Percentiles rank a stretch among this genome's conserved stretches.
phyloP scores from a whole-genome alignment of 1,140 invertebrate species.

The Megathymus violae region DNA sequence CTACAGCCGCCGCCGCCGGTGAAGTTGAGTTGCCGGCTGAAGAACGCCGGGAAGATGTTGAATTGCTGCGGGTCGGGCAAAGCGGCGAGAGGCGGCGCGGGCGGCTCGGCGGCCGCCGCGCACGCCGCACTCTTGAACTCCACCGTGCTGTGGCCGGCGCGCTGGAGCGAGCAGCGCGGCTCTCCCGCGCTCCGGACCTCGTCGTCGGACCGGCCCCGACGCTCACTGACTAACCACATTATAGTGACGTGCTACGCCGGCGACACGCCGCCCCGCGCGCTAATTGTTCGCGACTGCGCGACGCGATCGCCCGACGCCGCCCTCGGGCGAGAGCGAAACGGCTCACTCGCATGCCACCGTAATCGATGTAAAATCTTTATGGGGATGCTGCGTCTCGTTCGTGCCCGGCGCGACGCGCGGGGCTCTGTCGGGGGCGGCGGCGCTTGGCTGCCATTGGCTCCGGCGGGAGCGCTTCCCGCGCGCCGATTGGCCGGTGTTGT shows the following conservation, averaged over 20 bases:
- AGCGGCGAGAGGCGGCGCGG: constrained; percentile 80
- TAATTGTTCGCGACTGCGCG: constrained; percentile 82
- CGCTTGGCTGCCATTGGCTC: constrained; percentile 52
- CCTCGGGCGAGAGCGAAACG: constrained; percentile 70
- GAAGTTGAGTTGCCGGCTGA: constrained; percentile 93
- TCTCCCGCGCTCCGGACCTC: constrained; percentile 63
- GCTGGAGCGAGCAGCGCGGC: constrained; percentile 72
- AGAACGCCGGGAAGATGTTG: constrained; percentile 95
- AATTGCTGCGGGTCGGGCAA: constrained; percentile 89
- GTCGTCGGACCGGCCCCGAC: constrained; percentile 77
- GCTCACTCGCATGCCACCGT: constrained; percentile 64
- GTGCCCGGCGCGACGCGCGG: constrained; percentile 40
- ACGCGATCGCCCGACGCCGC: constrained; percentile 63
- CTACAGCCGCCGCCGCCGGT: constrained; percentile 86
- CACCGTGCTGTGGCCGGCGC: constrained; percentile 81
- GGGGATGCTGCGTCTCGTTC: constrained; percentile 76
- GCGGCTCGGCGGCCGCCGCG: too few species aligned
- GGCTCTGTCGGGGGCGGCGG: constrained; percentile 52
- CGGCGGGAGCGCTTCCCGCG: constrained; percentile 27
- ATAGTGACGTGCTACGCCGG: constrained; percentile 73
- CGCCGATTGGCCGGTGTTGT: constrained; percentile 60
- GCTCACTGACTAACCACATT: constrained; percentile 82
- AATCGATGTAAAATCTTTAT: constrained; percentile 79
- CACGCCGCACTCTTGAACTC: constrained; percentile 83
- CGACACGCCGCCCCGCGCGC: constrained; percentile 70